These are phyloP conservation scores for Encarsia formosa DNA, from an alignment of 2,888 invertebrate genomes.

Conservation along the genomic window DNA sequence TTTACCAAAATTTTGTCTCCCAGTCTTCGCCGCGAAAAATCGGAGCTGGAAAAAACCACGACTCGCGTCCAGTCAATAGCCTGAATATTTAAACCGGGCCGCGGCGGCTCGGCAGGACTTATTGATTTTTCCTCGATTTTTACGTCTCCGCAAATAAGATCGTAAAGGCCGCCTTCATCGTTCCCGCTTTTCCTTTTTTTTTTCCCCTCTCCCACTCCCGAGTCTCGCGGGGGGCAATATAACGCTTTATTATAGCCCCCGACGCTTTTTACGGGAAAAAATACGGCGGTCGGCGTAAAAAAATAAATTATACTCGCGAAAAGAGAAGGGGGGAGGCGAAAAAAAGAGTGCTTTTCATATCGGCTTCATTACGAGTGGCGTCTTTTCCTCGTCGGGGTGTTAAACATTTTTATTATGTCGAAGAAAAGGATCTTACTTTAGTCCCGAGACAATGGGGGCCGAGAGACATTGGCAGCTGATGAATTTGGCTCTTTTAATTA, in stretches of 20 bases:
- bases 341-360: too few relatives aligned
- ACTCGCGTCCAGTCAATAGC: neutral
- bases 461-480: too few relatives aligned
- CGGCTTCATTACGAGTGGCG: too few relatives aligned
- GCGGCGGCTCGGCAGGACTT: slow-evolving; percentile 19
- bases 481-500: too few relatives aligned
- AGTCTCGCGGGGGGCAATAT: slow-evolving; percentile 44
- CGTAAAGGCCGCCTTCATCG: slow-evolving; percentile 39
- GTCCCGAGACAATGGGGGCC: too few relatives aligned
- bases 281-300: slow-evolving; percentile 44
- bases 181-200: neutral
- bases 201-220: neutral
- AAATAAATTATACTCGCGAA: slow-evolving; percentile 36
- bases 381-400: too few relatives aligned
- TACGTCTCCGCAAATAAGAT: slow-evolving; percentile 51
- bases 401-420: too few relatives aligned
- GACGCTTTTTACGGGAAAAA: slow-evolving; percentile 45
- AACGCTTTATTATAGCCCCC: slow-evolving; percentile 48
- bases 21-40: too few relatives aligned
- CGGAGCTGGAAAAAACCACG: too few relatives aligned
- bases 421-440: too few relatives aligned
- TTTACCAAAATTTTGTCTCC: too few relatives aligned
- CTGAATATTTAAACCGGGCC: slow-evolving; percentile 33
- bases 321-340: too few relatives aligned
- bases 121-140: slow-evolving; percentile 52